Evolutionary conservation across 2,797 vertebrate species (phyloP).

Genomic region (Hoplostethus atlanticus): DNA sequence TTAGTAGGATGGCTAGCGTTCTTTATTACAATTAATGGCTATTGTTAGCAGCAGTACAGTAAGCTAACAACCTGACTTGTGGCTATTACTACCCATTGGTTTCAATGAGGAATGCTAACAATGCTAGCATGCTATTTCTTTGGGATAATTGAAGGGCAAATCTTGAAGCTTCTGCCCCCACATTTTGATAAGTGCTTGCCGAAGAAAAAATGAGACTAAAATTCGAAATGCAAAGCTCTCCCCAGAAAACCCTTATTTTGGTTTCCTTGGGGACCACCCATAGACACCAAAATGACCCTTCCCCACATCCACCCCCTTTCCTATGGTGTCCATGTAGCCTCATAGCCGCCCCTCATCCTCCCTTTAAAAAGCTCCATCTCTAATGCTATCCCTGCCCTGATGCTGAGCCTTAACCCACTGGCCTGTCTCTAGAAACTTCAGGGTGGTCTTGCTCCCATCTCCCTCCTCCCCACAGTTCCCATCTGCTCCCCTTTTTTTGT

Average conservation of each 20-base stretch:
- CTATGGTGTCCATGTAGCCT: slow-evolving; percentile 26
- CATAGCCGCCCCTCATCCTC: slow-evolving; percentile 27
- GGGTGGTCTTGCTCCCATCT: slow-evolving; percentile 45
- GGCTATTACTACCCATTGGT: background rate
- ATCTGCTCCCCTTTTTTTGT: background rate
- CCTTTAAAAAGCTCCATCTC: slow-evolving; percentile 69
- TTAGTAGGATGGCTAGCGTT: background rate
- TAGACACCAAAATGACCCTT: slow-evolving; percentile 1
- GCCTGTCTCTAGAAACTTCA: slow-evolving; percentile 56
- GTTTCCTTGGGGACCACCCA: slow-evolving; percentile 1
- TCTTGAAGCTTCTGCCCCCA: slow-evolving; percentile 48
- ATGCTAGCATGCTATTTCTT: background rate
- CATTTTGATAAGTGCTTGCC: slow-evolving; percentile 32
- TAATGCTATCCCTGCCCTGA: slow-evolving; percentile 27
- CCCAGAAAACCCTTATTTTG: background rate
- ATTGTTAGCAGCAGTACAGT: too few species aligned
- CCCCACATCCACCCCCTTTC: slow-evolving; percentile 10
- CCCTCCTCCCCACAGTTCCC: slow-evolving; percentile 26
- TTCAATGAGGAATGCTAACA: background rate
- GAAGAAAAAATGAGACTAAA: slow-evolving; percentile 5
- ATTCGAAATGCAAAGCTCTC: slow-evolving; percentile 16
- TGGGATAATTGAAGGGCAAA: slow-evolving; percentile 42
- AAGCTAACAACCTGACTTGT: background rate
- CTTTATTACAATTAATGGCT: background rate
- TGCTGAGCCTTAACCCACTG: slow-evolving; percentile 32